Base-by-base conservation (phyloP, 2,888 invertebrate genomes). In the Xestia c-nigrum region DNA sequence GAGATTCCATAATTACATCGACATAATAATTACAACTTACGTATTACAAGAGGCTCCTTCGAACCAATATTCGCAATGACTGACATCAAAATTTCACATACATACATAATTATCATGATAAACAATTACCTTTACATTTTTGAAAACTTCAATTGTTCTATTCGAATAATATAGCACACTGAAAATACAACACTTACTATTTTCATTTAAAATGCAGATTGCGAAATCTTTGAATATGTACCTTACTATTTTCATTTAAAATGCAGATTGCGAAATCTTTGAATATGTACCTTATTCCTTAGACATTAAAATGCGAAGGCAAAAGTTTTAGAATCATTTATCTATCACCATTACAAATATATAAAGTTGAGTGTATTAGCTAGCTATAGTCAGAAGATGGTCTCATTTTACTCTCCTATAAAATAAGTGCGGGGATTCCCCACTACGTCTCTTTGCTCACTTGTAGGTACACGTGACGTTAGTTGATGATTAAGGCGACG, bases 351-450 rank as follows among this genome's bases (percentile, higher is more conserved):
- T 72, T 85, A 85, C 52, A 72, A 73, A 73, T 80, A 43, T 72
- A 72, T 63, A 66, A 63, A 72, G 38, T 61, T 74, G 61, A 78
- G 38, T 24, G 6, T 24, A 61, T 47, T 72, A 66, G 19, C 52
- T 55, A 38, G 57, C 52, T 68, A 52, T n/a, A 65, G 61, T 52
- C 46, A 67, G 63, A 70, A 74, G 80, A 73, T 70, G 63, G 47
- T 76, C 67, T 67, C 57, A 66, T 64, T 72, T 71, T 52, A 61
- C 38, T 65, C 19, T 72, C 50, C n/a, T 83, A 84, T 52, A 74
- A 85, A 85, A 82, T 85, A 71, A 83, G 78, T 72, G 66, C 72
- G 72, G 86, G 85, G 12, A 12, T 70, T 82, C 59, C 83, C 85
- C 74, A 72, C 73, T 57, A 59, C 72, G 50, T 61, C 47, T 72